Percentiles rank a stretch among this genome's conserved stretches.
Evolutionary conservation across 2,888 invertebrate species (phyloP).

Genomic region (Torymus texanus): DNA sequence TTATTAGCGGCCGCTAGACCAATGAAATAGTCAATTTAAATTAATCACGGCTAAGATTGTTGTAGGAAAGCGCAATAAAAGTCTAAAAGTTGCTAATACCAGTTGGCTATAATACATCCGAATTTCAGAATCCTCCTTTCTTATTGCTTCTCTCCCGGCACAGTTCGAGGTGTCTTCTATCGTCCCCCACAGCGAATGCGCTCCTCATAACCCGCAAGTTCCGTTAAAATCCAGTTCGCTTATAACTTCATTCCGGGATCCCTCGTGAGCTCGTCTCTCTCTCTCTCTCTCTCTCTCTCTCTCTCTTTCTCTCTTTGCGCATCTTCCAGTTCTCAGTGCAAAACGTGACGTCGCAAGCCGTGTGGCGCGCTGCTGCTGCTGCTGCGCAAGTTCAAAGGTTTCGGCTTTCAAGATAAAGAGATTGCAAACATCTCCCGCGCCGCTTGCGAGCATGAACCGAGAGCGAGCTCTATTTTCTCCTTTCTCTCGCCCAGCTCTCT

Average conservation of each 20-base stretch:
- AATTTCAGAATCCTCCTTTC: too few relatives aligned
- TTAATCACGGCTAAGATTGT: too few relatives aligned
- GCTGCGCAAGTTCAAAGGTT: slow-evolving; percentile 45
- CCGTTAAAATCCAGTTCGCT: slow-evolving; percentile 7
- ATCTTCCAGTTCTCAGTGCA: slow-evolving; percentile 1
- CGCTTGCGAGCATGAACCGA: not conserved
- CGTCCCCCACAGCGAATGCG: too few relatives aligned
- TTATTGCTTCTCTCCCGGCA: too few relatives aligned
- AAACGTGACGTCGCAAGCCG: slow-evolving; percentile 25
- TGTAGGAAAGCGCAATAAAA: too few relatives aligned
- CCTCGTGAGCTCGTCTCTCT: not conserved
- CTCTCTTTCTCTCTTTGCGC: too few relatives aligned
- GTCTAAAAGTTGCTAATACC: too few relatives aligned
- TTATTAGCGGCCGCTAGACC: too few relatives aligned
- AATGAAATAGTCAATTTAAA: too few relatives aligned
- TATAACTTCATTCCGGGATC: not conserved
- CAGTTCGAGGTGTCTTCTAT: too few relatives aligned
- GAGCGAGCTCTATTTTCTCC: slow-evolving; percentile 8
- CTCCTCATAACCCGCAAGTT: not conserved
- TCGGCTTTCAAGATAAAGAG: slow-evolving; percentile 37
- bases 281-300: slow-evolving; percentile 10
- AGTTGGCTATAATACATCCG: too few relatives aligned
- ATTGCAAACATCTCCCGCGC: slow-evolving; percentile 7
- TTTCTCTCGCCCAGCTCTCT: not conserved
- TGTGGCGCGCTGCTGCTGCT: not conserved